Evolutionary conservation across 2,888 invertebrate species (phyloP).

Genomic region (Nomada fucata): DNA sequence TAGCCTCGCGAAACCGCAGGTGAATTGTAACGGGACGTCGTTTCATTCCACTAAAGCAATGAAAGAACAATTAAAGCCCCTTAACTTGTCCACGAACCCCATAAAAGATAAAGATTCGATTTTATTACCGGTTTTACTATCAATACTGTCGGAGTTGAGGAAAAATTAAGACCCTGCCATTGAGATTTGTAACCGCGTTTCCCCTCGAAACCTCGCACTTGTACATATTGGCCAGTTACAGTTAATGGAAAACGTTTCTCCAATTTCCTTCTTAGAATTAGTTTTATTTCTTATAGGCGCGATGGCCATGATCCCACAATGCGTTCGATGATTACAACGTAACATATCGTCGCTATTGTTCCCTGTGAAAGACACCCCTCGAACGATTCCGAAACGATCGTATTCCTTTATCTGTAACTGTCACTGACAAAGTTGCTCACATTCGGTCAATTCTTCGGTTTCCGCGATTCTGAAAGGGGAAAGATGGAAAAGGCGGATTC

Average conservation of each 20-base stretch:
- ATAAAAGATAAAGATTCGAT: background rate
- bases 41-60: slow-evolving; percentile 48
- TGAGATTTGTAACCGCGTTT: too few relatives aligned
- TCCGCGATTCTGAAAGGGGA: background rate
- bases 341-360: slow-evolving; percentile 21
- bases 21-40: slow-evolving; percentile 46
- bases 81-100: background rate
- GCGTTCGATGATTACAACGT: slow-evolving; percentile 1
- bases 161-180: too few relatives aligned
- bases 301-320: too few relatives aligned
- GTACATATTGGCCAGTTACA: too few relatives aligned
- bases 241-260: too few relatives aligned
- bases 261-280: too few relatives aligned
- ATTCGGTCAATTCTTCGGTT: background rate
- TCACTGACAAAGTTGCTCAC: background rate
- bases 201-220: too few relatives aligned
- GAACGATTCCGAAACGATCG: background rate
- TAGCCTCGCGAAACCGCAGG: slow-evolving; percentile 41
- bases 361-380: background rate
- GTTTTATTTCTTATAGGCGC: too few relatives aligned
- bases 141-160: slow-evolving; percentile 19
- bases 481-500: background rate
- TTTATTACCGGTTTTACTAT: slow-evolving; percentile 3
- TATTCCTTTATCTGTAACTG: background rate
- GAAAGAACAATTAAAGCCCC: background rate